Evolutionary conservation across 2,113 vertebrate genomes (phyloP), one percentile per base, ranked within the genome.

Genomic region (Caranx melampygus): DNA sequence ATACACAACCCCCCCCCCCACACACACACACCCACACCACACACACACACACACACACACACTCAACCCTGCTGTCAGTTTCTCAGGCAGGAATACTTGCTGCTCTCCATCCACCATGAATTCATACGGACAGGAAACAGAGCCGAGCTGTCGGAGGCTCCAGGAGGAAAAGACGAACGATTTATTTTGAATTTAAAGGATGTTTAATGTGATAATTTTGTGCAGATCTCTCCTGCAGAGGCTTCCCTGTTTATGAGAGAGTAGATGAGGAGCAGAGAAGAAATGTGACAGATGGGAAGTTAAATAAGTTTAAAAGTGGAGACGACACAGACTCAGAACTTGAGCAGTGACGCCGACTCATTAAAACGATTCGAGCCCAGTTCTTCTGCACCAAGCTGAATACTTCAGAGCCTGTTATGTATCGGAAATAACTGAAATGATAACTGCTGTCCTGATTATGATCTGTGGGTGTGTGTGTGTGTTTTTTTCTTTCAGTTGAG

Each of bases 401-500:
- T 45, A 44, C 13, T 4, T 64, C 34, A 42, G 37, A 44, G 42
- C 40, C 33, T 37, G 2, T 11, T 34, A 13, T 66, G 21, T 44
- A 21, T 51, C 4, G 1, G 54, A 70, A 72, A 63, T 34, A 55
- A 61, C 35, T 4, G 16, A 62, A 20, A 52, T 34, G 21, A 35
- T 31, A 40, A 9, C 52, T 13, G 34, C 31, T 49, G 21, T 69
- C 13, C 60, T 88, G 3, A 89, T 20, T 55, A 51, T n/a, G 18
- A 20, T 18, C 7, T 31, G 0, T 57, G 51, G 3, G 21, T 31
- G 0, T 45, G 3, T 59, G 6, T 71, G 4, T 60, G 5, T 63
- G 1, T 75, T 31, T 84, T n/a, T 47, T 20, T 31, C 6, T 4
- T 1, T 3, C 73, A 99, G 98, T 99, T 58, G 98, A 99, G 94